phyloP scores from a whole-genome alignment of 2,888 invertebrate species.

The Drosophila merina region DNA sequence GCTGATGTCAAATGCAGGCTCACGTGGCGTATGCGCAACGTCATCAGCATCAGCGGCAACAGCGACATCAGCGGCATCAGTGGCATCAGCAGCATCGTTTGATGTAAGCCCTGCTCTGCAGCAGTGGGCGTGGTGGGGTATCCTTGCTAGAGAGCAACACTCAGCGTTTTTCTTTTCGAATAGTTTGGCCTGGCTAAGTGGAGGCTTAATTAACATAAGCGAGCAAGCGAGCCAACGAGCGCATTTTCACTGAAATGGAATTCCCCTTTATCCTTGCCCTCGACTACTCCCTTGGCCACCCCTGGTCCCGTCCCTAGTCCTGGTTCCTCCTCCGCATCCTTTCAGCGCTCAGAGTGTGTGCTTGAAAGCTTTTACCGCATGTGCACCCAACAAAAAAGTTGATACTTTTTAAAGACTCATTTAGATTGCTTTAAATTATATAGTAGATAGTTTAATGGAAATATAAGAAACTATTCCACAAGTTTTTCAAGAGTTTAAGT shows the following conservation, averaged over 20 bases:
- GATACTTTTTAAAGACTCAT: not conserved
- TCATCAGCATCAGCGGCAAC: constrained; percentile 11
- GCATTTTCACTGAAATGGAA: constrained; percentile 13
- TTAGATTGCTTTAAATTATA: no score
- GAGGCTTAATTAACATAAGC: constrained; percentile 75
- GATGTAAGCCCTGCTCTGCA: constrained; percentile 13
- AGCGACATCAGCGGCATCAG: not conserved
- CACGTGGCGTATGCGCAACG: constrained; percentile 48
- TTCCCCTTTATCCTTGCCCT: constrained; percentile 2
- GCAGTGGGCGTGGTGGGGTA: not conserved
- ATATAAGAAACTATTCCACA: no score
- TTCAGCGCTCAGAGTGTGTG: constrained; percentile 39
- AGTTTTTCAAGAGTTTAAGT: no score
- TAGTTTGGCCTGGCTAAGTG: constrained; percentile 68
- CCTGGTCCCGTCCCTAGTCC: not conserved
- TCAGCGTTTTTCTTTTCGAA: constrained; percentile 69
- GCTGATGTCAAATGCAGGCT: constrained; percentile 39
- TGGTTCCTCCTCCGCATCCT: not conserved
- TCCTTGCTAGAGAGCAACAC: constrained; percentile 52
- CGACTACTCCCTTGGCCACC: not conserved
- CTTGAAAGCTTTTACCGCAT: constrained; percentile 69
- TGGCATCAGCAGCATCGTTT: not conserved
- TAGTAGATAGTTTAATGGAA: no score
- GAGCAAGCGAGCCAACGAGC: constrained; percentile 32
- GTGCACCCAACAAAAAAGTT: not conserved